Conservation (phyloP, 2,888 invertebrate species). For the Coleophora flavipennella region DNA sequence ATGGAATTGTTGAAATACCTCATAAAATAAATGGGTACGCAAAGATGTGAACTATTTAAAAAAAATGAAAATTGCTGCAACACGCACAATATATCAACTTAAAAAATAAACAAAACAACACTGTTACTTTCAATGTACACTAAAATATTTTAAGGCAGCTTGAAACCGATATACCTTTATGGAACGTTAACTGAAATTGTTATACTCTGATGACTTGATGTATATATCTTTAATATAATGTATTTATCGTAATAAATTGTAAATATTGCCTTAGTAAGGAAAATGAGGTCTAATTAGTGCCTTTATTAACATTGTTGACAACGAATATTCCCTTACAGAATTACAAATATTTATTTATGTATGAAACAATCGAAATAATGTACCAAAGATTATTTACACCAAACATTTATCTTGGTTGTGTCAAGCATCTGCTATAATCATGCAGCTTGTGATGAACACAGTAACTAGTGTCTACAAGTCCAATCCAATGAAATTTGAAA, state of each 20-base stretch:
- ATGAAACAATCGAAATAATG: constrained; percentile 9
- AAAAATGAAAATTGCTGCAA: no score
- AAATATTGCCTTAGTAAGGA: constrained; percentile 12
- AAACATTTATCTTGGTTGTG: not conserved
- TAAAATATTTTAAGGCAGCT: no score
- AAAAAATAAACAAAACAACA: no score
- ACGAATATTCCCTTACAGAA: constrained; percentile 2
- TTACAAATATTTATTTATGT: constrained; percentile 1
- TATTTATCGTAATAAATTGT: not conserved
- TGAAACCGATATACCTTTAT: no score
- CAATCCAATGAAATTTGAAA: constrained; percentile 41
- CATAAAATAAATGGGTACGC: no score
- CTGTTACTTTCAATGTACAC: no score
- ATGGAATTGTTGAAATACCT: no score
- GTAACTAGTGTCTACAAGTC: constrained; percentile 25
- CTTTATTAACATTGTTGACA: constrained; percentile 15
- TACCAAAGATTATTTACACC: constrained; percentile 30
- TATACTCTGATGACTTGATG: no score
- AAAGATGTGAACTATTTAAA: no score
- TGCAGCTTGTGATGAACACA: constrained; percentile 6
- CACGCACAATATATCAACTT: no score
- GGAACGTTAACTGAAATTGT: no score
- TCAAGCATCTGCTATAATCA: constrained; percentile 6
- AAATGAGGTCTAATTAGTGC: constrained; percentile 22
- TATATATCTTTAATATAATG: no score